These are phyloP conservation scores for Nysson spinosus DNA, from an alignment of 2,888 invertebrate species.

Conservation along the genomic window DNA sequence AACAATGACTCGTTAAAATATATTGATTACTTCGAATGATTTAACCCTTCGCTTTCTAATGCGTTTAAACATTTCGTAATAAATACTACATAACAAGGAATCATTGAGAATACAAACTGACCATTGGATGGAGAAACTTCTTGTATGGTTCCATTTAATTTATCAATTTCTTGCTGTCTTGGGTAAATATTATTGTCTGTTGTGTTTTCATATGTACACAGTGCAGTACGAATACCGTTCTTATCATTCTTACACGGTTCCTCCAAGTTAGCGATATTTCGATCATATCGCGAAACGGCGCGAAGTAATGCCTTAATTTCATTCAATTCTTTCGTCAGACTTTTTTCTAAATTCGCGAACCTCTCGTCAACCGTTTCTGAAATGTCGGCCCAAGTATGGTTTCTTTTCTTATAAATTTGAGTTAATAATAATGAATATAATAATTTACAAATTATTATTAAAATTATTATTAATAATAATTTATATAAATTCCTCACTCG, in stretches of 20 bases:
- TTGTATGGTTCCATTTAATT: conserved; percentile 58
- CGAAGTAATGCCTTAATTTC: conserved; percentile 52
- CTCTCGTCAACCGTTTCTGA: conserved; percentile 62
- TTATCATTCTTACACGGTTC: conserved; percentile 4
- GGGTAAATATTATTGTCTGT: conserved; percentile 15
- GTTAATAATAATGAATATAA: too few relatives aligned
- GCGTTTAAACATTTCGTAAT: background rate
- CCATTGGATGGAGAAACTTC: conserved; percentile 28
- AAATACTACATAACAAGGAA: background rate
- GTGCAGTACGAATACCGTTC: background rate
- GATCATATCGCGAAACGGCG: conserved; percentile 9
- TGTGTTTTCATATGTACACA: background rate
- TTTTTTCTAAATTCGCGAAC: conserved; percentile 56
- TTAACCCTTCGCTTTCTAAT: background rate
- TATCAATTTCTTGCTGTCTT: conserved; percentile 56
- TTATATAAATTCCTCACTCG: conserved; percentile 56
- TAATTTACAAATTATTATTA: background rate
- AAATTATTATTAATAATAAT: background rate
- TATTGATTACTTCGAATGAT: background rate
- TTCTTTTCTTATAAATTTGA: background rate
- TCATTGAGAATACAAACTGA: conserved; percentile 19
- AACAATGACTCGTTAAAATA: background rate
- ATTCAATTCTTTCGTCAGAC: conserved; percentile 52
- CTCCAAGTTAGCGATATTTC: background rate
- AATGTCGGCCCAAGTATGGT: conserved; percentile 15